phyloP scores from a whole-genome alignment of 2,797 vertebrate species.

The Erethizon dorsatum region DNA sequence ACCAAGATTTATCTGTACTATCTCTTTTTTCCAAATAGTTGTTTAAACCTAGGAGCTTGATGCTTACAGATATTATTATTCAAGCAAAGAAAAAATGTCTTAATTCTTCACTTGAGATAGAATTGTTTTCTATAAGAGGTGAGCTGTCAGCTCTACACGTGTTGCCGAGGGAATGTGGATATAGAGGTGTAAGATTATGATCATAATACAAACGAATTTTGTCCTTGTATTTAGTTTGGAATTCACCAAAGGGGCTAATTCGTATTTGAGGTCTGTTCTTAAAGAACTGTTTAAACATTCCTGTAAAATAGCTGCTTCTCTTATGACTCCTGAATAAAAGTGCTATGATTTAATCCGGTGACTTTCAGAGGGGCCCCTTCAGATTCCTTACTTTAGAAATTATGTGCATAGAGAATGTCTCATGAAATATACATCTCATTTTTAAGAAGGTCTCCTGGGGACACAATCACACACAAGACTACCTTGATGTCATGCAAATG shows the following conservation, averaged over 20 bases:
- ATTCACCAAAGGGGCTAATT: constrained; percentile 74
- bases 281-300: constrained; percentile 64
- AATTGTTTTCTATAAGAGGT: constrained; percentile 1
- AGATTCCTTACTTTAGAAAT: constrained; percentile 66
- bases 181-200: constrained; percentile 54
- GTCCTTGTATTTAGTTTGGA: constrained; percentile 69
- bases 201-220: constrained; percentile 74
- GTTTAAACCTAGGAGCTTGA: not conserved
- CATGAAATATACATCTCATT: constrained; percentile 80
- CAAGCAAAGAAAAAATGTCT: constrained; percentile 66
- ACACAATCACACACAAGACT: not conserved
- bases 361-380: constrained; percentile 39
- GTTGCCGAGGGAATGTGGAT: constrained; percentile 17
- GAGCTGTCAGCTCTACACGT: constrained; percentile 30
- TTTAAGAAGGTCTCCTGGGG: constrained; percentile 66
- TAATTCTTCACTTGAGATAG: constrained; percentile 76
- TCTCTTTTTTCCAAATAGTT: constrained; percentile 6
- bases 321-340: not conserved
- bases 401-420: constrained; percentile 68
- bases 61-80: constrained; percentile 23
- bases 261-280: constrained; percentile 58
- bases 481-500: constrained; percentile 40
- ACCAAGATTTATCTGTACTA: constrained; percentile 12
- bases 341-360: constrained; percentile 6
- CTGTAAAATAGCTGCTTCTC: constrained; percentile 66